Evolutionary conservation across 2,888 invertebrate species (phyloP).

Genomic region (Sepioteuthis lessoniana): DNA sequence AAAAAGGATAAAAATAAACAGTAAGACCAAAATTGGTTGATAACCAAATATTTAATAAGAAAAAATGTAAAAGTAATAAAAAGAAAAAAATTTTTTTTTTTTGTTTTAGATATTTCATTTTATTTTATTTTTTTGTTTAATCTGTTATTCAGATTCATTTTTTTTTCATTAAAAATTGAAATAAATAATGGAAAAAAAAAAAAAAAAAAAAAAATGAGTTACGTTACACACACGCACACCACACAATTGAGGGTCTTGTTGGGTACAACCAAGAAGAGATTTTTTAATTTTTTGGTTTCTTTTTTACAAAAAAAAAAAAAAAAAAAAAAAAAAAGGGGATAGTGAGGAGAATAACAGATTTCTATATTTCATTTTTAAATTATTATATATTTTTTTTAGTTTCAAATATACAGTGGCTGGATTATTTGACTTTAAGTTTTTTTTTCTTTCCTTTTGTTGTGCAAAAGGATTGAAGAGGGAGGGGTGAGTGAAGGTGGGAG

Average conservation of each 20-base stretch:
- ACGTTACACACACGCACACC: slow-evolving; percentile 1
- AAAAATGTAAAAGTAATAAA: not conserved
- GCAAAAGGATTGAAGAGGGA: not conserved
- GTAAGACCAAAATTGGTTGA: not conserved
- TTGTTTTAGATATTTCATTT: not conserved
- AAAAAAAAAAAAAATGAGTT: not conserved
- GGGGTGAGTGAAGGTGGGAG: not conserved
- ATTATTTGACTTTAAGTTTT: not conserved
- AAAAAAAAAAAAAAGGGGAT: too few relatives aligned
- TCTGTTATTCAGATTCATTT: not conserved
- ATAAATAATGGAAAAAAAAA: slow-evolving; percentile 14
- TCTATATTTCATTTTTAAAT: not conserved
- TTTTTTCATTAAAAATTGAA: slow-evolving; percentile 12
- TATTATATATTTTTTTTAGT: not conserved
- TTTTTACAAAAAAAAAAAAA: not conserved
- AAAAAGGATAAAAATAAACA: not conserved
- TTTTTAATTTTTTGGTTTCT: not conserved
- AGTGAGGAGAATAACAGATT: not conserved
- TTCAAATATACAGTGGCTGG: not conserved
- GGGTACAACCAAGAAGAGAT: not conserved
- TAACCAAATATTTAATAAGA: not conserved
- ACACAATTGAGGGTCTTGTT: not conserved
- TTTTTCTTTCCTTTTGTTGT: not conserved
- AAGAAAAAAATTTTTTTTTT: not conserved
- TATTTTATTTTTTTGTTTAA: not conserved